phyloP scores from a whole-genome alignment of 2,888 invertebrate genomes.

The Tetanocera ferruginea region DNA sequence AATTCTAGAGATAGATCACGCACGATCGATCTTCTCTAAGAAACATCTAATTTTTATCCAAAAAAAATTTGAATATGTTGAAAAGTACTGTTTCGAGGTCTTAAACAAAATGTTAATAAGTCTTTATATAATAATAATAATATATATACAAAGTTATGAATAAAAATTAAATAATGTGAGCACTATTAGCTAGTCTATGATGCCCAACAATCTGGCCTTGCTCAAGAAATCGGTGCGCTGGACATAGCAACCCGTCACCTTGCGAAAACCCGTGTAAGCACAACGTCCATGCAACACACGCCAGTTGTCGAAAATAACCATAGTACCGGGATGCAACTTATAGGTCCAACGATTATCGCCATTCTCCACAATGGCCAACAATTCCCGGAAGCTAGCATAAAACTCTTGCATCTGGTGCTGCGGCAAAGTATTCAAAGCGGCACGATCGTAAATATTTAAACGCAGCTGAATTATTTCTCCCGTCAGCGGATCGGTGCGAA shows the following conservation, averaged over 20 bases:
- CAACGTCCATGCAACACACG: slow-evolving; percentile 82
- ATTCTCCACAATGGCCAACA: slow-evolving; percentile 72
- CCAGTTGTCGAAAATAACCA: slow-evolving; percentile 84
- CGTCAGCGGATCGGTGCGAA: slow-evolving; percentile 73
- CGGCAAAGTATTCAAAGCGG: slow-evolving; percentile 73
- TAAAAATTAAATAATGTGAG: no score
- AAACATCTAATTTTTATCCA: no score
- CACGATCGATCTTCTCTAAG: no score
- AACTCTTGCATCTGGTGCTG: slow-evolving; percentile 73
- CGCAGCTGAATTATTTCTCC: slow-evolving; percentile 76
- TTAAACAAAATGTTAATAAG: neutral
- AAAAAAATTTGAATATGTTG: no score
- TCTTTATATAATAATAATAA: neutral
- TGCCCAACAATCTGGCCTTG: slow-evolving; percentile 72
- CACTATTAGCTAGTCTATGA: slow-evolving; percentile 63
- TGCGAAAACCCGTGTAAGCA: slow-evolving; percentile 77
- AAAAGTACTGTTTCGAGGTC: no score
- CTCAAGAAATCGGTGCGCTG: slow-evolving; percentile 79
- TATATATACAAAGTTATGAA: neutral
- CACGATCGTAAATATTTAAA: slow-evolving; percentile 82
- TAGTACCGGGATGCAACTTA: slow-evolving; percentile 77
- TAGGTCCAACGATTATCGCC: slow-evolving; percentile 73
- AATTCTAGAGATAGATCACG: no score
- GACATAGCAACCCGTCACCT: slow-evolving; percentile 81
- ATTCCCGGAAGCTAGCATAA: slow-evolving; percentile 74